Percentiles rank a stretch among this genome's conserved stretches.
Evolutionary conservation across 1,140 invertebrate species (phyloP).

Genomic region (Cyclina sinensis): DNA sequence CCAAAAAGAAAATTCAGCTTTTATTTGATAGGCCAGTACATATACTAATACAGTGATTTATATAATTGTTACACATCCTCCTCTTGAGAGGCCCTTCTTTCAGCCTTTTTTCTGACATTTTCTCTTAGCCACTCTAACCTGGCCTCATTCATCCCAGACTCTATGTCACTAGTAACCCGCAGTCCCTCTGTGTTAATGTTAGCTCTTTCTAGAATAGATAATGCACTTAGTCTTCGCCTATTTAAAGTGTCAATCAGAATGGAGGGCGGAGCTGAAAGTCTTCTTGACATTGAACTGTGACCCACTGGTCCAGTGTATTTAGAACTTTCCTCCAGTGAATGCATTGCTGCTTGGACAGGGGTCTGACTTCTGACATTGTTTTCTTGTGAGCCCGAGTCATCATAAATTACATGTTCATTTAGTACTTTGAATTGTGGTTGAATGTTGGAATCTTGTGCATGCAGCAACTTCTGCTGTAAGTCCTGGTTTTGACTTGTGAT

Average conservation of each 20-base stretch:
- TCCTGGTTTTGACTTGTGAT: conserved; percentile 31
- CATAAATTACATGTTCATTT: conserved; percentile 18
- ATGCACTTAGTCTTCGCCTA: conserved; percentile 43
- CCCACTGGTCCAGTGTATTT: background rate
- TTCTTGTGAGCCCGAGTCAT: background rate
- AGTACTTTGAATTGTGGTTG: conserved; percentile 26
- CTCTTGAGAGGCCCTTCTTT: background rate
- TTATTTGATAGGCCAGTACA: no score
- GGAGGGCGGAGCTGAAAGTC: conserved; percentile 37
- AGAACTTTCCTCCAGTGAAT: background rate
- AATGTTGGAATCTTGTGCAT: background rate
- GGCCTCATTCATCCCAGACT: conserved; percentile 57
- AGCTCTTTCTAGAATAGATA: conserved; percentile 57
- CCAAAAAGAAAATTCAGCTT: no score
- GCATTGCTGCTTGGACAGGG: background rate
- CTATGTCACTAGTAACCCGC: conserved; percentile 42
- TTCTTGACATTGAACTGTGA: conserved; percentile 2
- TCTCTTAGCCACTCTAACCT: conserved; percentile 59
- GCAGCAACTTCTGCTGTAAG: background rate
- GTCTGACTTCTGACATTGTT: background rate
- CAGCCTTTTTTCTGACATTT: conserved; percentile 33
- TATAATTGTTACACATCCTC: conserved; percentile 27
- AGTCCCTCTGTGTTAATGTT: conserved; percentile 59
- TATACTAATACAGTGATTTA: no score
- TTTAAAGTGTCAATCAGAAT: conserved; percentile 25